Evolutionary conservation across 2,113 vertebrate species (phyloP).

Genomic region (Chinchilla lanigera): DNA sequence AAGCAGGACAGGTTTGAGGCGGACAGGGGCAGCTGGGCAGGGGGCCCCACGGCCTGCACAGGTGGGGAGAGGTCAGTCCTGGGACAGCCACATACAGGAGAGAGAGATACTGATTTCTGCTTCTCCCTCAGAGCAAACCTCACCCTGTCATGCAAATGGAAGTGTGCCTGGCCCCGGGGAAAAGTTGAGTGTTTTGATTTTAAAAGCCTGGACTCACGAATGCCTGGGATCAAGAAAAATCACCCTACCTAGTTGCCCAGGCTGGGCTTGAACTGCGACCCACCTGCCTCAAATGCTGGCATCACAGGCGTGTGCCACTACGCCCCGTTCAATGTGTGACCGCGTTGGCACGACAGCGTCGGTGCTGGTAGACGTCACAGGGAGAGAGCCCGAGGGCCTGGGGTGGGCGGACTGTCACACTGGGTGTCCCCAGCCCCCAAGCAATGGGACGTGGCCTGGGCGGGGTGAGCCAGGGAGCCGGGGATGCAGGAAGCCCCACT

Average conservation of each 20-base stretch:
- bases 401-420: neutral
- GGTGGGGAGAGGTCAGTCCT: neutral
- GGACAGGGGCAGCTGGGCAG: too few species aligned
- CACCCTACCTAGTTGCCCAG: neutral
- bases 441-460: neutral
- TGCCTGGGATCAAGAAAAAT: neutral
- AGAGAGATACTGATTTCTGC: neutral
- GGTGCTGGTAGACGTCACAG: neutral
- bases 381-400: fast-evolving
- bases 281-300: neutral
- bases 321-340: neutral
- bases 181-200: too few species aligned
- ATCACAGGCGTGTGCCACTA: neutral
- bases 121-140: neutral
- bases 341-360: fast-evolving
- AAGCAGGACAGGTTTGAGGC: neutral
- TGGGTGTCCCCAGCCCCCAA: neutral
- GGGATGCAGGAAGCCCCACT: neutral
- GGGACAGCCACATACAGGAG: neutral
- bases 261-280: neutral
- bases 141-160: slow-evolving; percentile 35
- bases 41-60: too few species aligned
- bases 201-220: slow-evolving; percentile 55
- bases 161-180: neutral
- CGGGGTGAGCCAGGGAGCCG: neutral